A percentile compares a stretch with the other conserved stretches of the same genome.
phyloP scores from a whole-genome alignment of 2,113 vertebrate species.

The Pantherophis guttatus region DNA sequence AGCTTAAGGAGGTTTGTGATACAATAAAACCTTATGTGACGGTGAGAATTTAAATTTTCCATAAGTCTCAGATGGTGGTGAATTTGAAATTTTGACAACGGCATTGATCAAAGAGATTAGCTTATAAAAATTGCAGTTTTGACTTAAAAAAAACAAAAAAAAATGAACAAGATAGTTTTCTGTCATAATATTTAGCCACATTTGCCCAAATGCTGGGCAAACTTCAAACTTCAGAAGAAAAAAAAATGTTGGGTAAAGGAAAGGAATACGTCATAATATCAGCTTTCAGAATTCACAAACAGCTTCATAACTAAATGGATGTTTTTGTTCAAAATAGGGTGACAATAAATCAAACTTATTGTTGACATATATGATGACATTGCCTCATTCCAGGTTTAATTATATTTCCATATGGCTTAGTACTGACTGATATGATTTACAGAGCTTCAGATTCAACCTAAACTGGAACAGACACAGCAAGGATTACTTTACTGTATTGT shows the following conservation, averaged over 20 bases:
- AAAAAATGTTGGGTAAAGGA: neutral
- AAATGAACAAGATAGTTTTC: neutral
- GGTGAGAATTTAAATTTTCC: constrained; percentile 27
- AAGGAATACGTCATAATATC: neutral
- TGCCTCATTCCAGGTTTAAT: neutral
- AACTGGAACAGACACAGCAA: neutral
- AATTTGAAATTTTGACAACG: constrained; percentile 34
- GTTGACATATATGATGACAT: no score
- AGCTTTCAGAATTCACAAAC: neutral
- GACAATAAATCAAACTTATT: neutral
- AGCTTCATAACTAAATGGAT: neutral
- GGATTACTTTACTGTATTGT: neutral
- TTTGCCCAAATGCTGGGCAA: neutral
- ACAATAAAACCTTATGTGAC: neutral
- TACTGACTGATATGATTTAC: neutral
- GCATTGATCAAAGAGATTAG: constrained; percentile 13
- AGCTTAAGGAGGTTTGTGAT: constrained; percentile 10
- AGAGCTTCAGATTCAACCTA: neutral
- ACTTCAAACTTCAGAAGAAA: neutral
- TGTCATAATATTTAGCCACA: neutral
- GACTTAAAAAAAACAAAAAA: constrained; percentile 2
- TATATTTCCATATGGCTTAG: neutral
- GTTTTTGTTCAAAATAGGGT: neutral
- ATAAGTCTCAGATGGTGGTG: constrained; percentile 21
- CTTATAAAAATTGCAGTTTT: neutral